Base-by-base conservation (phyloP, 2,888 invertebrate genomes). In the Eretmocerus hayati region DNA sequence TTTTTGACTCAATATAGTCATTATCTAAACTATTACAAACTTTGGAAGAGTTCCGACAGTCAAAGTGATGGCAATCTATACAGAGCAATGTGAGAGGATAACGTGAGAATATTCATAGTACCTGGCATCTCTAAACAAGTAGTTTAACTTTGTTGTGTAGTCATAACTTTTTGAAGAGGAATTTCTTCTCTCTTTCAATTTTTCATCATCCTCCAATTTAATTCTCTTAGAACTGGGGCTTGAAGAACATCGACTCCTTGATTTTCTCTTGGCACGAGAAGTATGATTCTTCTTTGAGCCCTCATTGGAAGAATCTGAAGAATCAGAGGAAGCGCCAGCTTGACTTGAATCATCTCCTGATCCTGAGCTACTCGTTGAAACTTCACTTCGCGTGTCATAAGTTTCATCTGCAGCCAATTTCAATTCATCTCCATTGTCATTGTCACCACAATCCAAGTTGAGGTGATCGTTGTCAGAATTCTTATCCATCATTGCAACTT, bases 71-170 rank as follows among this genome's bases (percentile, higher is more conserved):
- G n/a, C n/a, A n/a, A n/a, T n/a, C n/a, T n/a, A n/a, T n/a, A n/a
- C n/a, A n/a, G n/a, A n/a, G n/a, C n/a, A n/a, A n/a, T n/a, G n/a
- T n/a, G n/a, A n/a, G n/a, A n/a, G n/a, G n/a, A n/a, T n/a, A 26
- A 30, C 42, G 38, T 38, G 23, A 21, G 16, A 44, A 36, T 13
- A 32, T 39, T 23, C 6, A 20, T 15, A n/a, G 50, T 64, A 71
- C 56, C 82, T 81, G 41, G 96, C 90, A 69, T 93, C 93, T 59
- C 93, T 81, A 73, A 96, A 95, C 59, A 97, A 78, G 73, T 95
- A 94, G 75, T 91, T 93, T 57, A 96, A 74, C 74, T 91, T 90
- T 20, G 89, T 88, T 74, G 85, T 79, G 64, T 89, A 90, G 74
- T 90, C 90, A 65, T 89, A 88, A 9, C 83, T 84, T 71, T 85